Percentiles rank a stretch among this genome's conserved stretches.
Evolutionary conservation across 92 coral and sea anemone species (phyloP).

Genomic region (Palythoa grandiflora): DNA sequence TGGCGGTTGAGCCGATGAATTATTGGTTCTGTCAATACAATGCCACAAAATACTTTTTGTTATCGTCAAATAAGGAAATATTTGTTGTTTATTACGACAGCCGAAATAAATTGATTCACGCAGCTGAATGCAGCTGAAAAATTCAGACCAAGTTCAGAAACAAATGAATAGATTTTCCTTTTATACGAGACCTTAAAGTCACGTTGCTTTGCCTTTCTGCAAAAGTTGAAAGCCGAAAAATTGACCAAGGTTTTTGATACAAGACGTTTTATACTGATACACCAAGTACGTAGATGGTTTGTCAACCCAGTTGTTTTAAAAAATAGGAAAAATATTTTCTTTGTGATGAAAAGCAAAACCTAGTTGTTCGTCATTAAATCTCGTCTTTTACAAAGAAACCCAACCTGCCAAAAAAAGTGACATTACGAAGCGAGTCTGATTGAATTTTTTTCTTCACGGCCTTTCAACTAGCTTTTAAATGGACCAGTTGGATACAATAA

Average conservation of each 20-base stretch:
- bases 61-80: conserved; percentile 24
- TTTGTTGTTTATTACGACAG: not conserved
- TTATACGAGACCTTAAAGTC: not conserved
- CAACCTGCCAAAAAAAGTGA: too few species aligned
- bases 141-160: not conserved
- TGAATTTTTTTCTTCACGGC: too few species aligned
- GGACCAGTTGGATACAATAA: too few species aligned
- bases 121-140: not conserved
- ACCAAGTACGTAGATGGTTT: not conserved
- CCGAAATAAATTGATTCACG: not conserved
- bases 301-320: not conserved
- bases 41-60: not conserved
- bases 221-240: not conserved
- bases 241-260: not conserved
- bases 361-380: too few species aligned
- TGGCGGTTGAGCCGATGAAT: not conserved
- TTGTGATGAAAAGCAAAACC: too few species aligned
- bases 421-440: too few species aligned
- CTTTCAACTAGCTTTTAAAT: too few species aligned
- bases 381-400: too few species aligned
- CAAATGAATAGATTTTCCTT: not conserved
- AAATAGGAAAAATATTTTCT: too few species aligned
- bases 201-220: not conserved
- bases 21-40: not conserved
- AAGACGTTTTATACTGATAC: not conserved